Conservation (phyloP, 2,888 invertebrate genomes). For the Eristalinus sepulchralis region DNA sequence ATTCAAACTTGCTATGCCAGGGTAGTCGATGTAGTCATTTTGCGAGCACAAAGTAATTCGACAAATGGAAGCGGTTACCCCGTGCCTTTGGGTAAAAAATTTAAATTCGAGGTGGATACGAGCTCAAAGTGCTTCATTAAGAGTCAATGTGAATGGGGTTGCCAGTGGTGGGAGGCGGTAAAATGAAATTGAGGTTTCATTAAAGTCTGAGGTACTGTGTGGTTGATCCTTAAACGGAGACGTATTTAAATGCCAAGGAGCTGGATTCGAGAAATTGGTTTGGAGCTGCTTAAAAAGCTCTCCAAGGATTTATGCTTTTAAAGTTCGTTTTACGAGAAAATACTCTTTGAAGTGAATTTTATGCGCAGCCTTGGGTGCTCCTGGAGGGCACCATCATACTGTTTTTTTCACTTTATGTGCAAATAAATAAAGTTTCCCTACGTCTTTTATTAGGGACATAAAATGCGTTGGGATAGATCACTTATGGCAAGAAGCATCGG, state of each 20-base stretch:
- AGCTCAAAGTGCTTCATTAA: constrained; percentile 34
- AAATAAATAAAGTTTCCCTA: background rate
- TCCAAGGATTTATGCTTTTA: background rate
- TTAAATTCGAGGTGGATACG: constrained; percentile 35
- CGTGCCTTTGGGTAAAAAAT: background rate
- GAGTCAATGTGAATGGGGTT: background rate
- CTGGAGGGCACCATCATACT: background rate
- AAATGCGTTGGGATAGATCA: background rate
- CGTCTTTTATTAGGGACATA: background rate
- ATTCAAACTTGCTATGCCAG: constrained; percentile 33
- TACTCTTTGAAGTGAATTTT: background rate
- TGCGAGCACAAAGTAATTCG: constrained; percentile 15
- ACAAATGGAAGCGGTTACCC: constrained; percentile 30
- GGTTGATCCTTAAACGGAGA: background rate
- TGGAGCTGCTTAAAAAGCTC: background rate
- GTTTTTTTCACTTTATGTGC: background rate
- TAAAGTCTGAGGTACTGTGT: background rate
- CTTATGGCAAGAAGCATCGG: background rate
- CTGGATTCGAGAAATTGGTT: background rate
- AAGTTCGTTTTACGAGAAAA: background rate
- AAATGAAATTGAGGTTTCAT: background rate
- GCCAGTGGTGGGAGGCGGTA: background rate
- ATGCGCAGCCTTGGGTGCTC: background rate
- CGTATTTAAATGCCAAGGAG: background rate
- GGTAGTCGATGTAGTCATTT: background rate